Conservation (phyloP, 2,113 vertebrate genomes). For the Felis catus region F.catus_Fca126_mat1.0 CM031423.1:11406501-11407000, state of each 20-base stretch:
- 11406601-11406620: not conserved
- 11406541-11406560: not conserved
- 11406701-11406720: not conserved
- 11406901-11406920: too few species aligned
- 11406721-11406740: not conserved
- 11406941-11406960: not conserved
- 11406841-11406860: not conserved
- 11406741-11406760: not conserved
- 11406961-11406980: too few species aligned
- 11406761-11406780: not conserved
- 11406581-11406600: not conserved
- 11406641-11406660: not conserved
- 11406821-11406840: not conserved
- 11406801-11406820: not conserved
- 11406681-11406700: not conserved
- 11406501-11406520: not conserved
- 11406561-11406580: not conserved
- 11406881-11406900: not conserved
- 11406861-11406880: not conserved
- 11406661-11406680: not conserved
- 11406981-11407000: accelerated
- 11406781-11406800: too few species aligned
- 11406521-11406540: not conserved
- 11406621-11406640: too few species aligned
- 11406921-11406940: not conserved